Evolutionary conservation across 2,797 vertebrate genomes (phyloP), one percentile per base, ranked within the genome.

Genomic region (Cynodonichthys magdalenae): DNA sequence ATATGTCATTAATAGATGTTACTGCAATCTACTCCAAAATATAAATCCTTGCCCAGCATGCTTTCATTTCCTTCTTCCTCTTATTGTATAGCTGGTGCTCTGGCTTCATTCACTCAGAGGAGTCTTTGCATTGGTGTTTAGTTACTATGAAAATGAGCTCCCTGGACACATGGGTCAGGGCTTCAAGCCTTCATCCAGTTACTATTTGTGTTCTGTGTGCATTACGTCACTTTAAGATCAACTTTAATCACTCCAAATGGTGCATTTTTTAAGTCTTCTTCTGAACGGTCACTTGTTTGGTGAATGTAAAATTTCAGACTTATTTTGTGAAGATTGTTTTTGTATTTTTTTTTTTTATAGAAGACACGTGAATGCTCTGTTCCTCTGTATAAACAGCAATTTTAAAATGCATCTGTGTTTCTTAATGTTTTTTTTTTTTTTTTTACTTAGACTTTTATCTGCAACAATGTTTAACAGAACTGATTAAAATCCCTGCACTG

Each of bases 201-300:
- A 77, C 87, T 85, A 39, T 90, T 91, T 87, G 59, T 56, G 80
- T 63, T 80, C 65, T 81, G 71, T 89, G 71, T 80, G 73, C 72
- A 89, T 92, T 89, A 90, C 89, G 88, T 91, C 88, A 92, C 80
- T 87, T 81, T 90, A 66, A 87, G 90, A 88, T 86, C 71, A 75
- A 84, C 59, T 82, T 75, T 59, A 69, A 12, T 11, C 36, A 39
- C 36, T 84, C 65, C 62, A 74, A 80, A 77, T 70, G 81, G 78
- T 64, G 29, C 65, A 75, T 78, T 87, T 74, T 77, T 90, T 67
- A 79, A 12, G 67, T 85, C 74, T 74, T 87, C 69, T 75, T 81
- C 66, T 91, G 80, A 89, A 88, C 81, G 79, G 80, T 47, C 82
- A 15, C 79, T 91, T 91, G 82, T 87, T 89, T 87, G 5, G 42